Conservation (phyloP, 2,888 invertebrate species). For the Omphaloscelis lunosa region DNA sequence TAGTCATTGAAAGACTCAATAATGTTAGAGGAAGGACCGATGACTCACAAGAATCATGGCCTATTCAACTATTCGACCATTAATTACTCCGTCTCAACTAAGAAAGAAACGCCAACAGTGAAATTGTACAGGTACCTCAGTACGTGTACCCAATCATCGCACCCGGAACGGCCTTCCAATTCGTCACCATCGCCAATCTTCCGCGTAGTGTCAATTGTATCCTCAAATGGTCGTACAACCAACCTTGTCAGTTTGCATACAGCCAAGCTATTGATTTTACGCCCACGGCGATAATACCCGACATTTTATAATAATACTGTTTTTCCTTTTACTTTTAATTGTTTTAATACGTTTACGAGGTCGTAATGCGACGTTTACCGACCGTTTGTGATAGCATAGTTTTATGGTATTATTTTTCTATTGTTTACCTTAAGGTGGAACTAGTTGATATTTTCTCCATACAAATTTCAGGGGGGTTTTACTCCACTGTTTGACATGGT, state of each 20-base stretch:
- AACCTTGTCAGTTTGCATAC: conserved; percentile 65
- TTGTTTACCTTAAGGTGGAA: background rate
- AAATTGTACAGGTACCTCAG: conserved; percentile 5
- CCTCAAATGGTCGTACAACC: conserved; percentile 50
- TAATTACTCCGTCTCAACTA: background rate
- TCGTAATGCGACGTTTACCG: conserved; percentile 1
- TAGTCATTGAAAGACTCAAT: background rate
- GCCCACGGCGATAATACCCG: conserved; percentile 60
- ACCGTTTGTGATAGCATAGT: conserved; percentile 17
- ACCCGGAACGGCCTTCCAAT: conserved; percentile 58
- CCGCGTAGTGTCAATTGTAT: conserved; percentile 52
- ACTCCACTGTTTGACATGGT: too few species aligned
- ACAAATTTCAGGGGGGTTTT: too few species aligned
- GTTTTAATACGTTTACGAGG: conserved; percentile 30
- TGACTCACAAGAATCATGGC: background rate
- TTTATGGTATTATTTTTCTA: too few species aligned
- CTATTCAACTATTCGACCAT: background rate
- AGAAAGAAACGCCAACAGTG: background rate
- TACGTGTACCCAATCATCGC: background rate
- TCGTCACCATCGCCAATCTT: conserved; percentile 63
- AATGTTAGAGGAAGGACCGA: background rate
- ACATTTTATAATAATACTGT: conserved; percentile 35
- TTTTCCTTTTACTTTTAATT: conserved; percentile 57
- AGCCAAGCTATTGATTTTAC: conserved; percentile 62
- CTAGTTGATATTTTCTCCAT: too few species aligned